Base-by-base conservation (phyloP, 2,888 invertebrate species). In the Lochmaea crataegi region DNA sequence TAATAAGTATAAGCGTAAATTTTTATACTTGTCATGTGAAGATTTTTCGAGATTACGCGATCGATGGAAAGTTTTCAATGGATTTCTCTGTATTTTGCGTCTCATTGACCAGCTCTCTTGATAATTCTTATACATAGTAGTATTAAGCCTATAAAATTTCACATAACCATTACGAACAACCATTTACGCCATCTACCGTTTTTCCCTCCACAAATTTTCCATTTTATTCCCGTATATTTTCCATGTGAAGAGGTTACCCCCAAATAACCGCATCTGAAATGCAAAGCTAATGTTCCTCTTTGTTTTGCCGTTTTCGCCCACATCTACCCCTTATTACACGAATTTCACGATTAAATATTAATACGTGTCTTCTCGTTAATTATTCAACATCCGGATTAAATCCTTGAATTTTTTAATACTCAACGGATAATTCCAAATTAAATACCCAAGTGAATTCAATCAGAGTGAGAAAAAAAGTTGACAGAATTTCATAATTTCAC, bases 221-320 rank as follows among this genome's bases (percentile, higher is more conserved):
- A 58, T 32, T 22, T 32, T 22, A 3, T 58, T 22, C 18, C 22
- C 38, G 16, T 61, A 38, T 18, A 53, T 53, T 16, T 53, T 53
- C 18, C 53, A 53, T 53, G 53, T 9, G 16, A 53, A 53, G 10
- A 53, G 18, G 53, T 53, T 53, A 5, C 42, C 42, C 42, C 42
- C 42, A 42, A 42, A 42, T 12, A 53, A 14, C 14, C 53, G 1
- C 53, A 53, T 53, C 53, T 32, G 12, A 41, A 61, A 61, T 61
- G 26, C 61, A 61, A 18, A 41, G 53, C 53, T 32, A 60, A 60
- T 32, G 26, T 22, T 14, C 26, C 60, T 16, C 26, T 60, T 61
- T 32, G 61, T 61, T 38, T 32, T 41, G 61, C 18, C 12, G 26
- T 60, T 60, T 60, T 60, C 22, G 14, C 12, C 14, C 60, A 32